phyloP scores from a whole-genome alignment of 2,797 vertebrate species.

The Linurgus olivaceus region DNA sequence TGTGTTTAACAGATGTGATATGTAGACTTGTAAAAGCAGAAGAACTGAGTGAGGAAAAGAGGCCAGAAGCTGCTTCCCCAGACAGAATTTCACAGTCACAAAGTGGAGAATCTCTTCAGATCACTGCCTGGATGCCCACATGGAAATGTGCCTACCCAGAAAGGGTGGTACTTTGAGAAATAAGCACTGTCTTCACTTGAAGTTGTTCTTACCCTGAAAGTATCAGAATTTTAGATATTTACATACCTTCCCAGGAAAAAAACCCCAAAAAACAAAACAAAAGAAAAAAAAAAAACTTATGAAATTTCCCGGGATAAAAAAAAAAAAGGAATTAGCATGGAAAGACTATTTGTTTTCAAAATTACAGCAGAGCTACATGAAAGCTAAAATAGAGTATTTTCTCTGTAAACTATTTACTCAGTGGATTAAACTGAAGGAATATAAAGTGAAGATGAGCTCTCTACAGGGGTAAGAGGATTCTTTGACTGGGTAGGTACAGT shows the following conservation, averaged over 20 bases:
- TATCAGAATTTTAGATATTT: background rate
- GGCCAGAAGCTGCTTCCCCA: background rate
- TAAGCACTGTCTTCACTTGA: background rate
- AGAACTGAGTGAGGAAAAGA: background rate
- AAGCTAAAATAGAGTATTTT: background rate
- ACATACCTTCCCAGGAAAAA: background rate
- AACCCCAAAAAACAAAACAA: background rate
- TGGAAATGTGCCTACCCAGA: background rate
- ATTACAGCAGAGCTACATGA: background rate
- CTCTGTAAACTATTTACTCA: background rate
- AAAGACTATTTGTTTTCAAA: background rate
- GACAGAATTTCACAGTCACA: background rate
- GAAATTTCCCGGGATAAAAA: background rate
- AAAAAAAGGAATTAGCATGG: background rate
- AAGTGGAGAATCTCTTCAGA: background rate
- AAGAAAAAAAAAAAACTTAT: background rate
- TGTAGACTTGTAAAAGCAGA: background rate
- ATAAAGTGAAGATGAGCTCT: background rate
- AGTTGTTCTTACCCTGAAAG: background rate
- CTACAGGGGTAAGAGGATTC: fast-evolving
- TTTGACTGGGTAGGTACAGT: background rate
- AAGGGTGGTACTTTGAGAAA: background rate
- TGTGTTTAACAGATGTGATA: background rate
- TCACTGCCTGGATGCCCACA: background rate
- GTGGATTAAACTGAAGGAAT: background rate